A percentile compares a stretch with the other conserved stretches of the same genome.
Conservation (phyloP, 1,140 invertebrate genomes). For the Leptoteleia sp. region DNA sequence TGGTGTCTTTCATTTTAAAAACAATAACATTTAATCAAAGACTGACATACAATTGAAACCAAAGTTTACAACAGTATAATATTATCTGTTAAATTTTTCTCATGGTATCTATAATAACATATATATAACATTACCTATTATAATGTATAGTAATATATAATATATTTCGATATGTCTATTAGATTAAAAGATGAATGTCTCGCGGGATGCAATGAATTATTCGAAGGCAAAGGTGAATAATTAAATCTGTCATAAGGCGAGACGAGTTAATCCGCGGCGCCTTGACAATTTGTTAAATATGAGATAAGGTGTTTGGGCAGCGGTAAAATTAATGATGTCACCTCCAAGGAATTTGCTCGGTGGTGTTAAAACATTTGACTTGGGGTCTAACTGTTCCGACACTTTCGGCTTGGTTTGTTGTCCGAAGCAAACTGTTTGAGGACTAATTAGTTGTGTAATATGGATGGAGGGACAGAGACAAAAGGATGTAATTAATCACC, state of each 20-base stretch:
- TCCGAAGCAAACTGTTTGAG: neutral
- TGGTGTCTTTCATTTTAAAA: no score
- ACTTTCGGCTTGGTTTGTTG: neutral
- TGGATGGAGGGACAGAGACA: no score
- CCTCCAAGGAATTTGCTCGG: constrained; percentile 16
- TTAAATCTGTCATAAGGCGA: constrained; percentile 17
- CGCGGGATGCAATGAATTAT: neutral
- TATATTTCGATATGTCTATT: no score
- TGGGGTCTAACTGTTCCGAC: constrained; percentile 4
- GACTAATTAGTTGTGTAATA: constrained; percentile 2
- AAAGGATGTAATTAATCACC: no score
- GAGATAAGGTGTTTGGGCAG: constrained; percentile 30
- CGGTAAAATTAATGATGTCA: constrained; percentile 40
- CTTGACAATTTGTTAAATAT: constrained; percentile 34
- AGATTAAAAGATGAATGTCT: no score
- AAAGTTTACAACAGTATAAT: no score
- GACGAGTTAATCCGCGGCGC: constrained; percentile 27
- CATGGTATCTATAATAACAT: no score
- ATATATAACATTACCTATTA: no score
- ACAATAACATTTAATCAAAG: no score
- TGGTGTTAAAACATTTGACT: constrained; percentile 44
- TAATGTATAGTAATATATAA: no score
- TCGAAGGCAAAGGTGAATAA: constrained; percentile 14
- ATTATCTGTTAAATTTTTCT: no score
- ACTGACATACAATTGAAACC: no score